A percentile compares a stretch with the other conserved stretches of the same genome.
Evolutionary conservation across 1,140 invertebrate species (phyloP).

Genomic region (Aphaenogaster floridana): DNA sequence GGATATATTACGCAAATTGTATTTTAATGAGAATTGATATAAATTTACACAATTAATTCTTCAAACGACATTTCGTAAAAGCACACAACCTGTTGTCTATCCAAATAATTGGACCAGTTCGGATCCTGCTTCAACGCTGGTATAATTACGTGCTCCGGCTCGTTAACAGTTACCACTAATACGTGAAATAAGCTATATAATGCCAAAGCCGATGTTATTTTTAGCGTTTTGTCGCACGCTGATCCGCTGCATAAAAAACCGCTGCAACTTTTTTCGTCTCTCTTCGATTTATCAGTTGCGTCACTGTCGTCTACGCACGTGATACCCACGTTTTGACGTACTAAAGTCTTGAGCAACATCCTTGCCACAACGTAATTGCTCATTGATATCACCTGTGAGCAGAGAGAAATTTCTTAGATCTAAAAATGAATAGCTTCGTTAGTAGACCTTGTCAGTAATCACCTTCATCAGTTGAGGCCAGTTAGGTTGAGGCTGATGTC

Average conservation of each 20-base stretch:
- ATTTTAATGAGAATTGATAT: slow-evolving; percentile 27
- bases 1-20: neutral
- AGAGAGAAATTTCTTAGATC: neutral
- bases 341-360: slow-evolving; percentile 79
- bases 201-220: slow-evolving; percentile 71
- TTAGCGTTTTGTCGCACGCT: slow-evolving; percentile 79
- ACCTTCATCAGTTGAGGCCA: slow-evolving; percentile 92
- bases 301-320: slow-evolving; percentile 64
- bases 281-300: slow-evolving; percentile 12
- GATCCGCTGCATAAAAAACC: slow-evolving; percentile 90
- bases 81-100: slow-evolving; percentile 89
- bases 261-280: slow-evolving; percentile 84
- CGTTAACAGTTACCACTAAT: slow-evolving; percentile 88
- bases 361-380: slow-evolving; percentile 87
- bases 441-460: slow-evolving; percentile 47
- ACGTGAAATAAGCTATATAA: slow-evolving; percentile 83
- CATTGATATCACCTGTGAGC: slow-evolving; percentile 89
- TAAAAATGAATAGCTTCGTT: slow-evolving; percentile 21
- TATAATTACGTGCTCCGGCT: slow-evolving; percentile 89
- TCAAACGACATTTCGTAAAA: slow-evolving; percentile 16
- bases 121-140: slow-evolving; percentile 88
- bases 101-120: slow-evolving; percentile 90
- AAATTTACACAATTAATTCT: slow-evolving; percentile 23
- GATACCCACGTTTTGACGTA: slow-evolving; percentile 73
- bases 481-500: slow-evolving; percentile 92